Evolutionary conservation across 2,888 invertebrate genomes (phyloP), one percentile per base, ranked within the genome.

Genomic region (Pyrochroa serraticornis): DNA sequence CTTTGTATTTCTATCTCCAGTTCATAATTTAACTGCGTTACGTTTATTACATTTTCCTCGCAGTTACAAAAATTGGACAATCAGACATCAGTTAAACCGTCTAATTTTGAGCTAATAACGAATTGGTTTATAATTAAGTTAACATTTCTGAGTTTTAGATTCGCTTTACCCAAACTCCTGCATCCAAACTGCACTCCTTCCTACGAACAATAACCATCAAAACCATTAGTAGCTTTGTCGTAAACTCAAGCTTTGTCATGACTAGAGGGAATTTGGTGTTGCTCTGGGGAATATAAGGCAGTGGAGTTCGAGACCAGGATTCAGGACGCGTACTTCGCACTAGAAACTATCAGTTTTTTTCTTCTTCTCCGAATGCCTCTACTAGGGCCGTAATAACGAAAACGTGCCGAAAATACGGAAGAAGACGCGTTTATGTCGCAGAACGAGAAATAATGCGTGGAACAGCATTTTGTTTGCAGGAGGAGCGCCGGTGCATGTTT

Each of bases 321-420:
- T 65, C 66, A 47, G 49, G 50, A 54, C 63, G 64, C 65, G 69
- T 67, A 56, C 45, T 39, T 50, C 53, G 52, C 62, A 60, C 60
- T 55, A 52, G 62, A 65, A 69, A 67, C 68, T 69, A 69, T 67
- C 67, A 63, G 64, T 66, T 67, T 68, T 45, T 12, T 51, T 43
- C n/a, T 43, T 41, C 38, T 49, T 41, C 41, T 34, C 39, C 38
- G 55, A 39, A 49, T 45, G 12, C 49, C 43, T 55, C 55, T 55
- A 63, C 62, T 60, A 68, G 50, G 62, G 53, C 60, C 66, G 64
- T 66, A 69, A 69, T 69, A 68, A 69, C 68, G 52, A 37, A 57
- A 59, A 69, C 70, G 68, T 70, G 70, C 52, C 48, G 62, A 60
- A 67, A 65, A 65, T 70, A 62, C 62, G 36, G 56, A 64, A 47